phyloP scores from a whole-genome alignment of 2,113 vertebrate species.

The Gopherus flavomarginatus region DNA sequence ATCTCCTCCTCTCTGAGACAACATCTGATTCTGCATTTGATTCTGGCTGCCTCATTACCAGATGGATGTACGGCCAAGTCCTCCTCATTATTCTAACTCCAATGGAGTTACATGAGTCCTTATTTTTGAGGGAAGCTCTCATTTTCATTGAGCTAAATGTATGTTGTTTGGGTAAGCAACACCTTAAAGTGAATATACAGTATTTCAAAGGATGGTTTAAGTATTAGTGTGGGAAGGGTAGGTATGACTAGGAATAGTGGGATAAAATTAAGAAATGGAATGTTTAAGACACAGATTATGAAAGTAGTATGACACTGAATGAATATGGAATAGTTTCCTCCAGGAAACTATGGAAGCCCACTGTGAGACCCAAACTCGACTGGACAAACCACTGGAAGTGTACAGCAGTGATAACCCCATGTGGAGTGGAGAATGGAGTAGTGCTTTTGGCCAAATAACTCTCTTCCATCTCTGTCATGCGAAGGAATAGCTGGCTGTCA shows the following conservation, averaged over 20 bases:
- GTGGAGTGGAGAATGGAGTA: background rate
- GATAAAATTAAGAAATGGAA: background rate
- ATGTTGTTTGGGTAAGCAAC: no score
- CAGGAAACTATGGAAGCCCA: background rate
- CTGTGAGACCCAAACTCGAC: background rate
- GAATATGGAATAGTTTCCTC: background rate
- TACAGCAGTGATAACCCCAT: background rate
- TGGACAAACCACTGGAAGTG: rapidly evolving
- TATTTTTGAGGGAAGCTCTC: no score
- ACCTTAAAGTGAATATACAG: no score
- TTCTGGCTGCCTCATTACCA: background rate
- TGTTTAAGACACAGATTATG: background rate
- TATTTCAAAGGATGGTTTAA: no score
- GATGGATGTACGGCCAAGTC: background rate
- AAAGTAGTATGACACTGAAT: background rate
- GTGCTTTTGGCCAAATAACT: background rate
- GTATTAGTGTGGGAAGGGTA: no score
- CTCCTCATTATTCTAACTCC: background rate
- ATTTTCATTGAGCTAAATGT: no score
- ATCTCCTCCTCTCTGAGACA: background rate
- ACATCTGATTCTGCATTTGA: background rate
- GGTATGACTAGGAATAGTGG: background rate
- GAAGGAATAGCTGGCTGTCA: background rate
- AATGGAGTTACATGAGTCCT: background rate
- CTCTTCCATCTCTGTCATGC: background rate